phyloP scores from a whole-genome alignment of 2,113 vertebrate genomes.

The Chlorodrepanis virens region DNA sequence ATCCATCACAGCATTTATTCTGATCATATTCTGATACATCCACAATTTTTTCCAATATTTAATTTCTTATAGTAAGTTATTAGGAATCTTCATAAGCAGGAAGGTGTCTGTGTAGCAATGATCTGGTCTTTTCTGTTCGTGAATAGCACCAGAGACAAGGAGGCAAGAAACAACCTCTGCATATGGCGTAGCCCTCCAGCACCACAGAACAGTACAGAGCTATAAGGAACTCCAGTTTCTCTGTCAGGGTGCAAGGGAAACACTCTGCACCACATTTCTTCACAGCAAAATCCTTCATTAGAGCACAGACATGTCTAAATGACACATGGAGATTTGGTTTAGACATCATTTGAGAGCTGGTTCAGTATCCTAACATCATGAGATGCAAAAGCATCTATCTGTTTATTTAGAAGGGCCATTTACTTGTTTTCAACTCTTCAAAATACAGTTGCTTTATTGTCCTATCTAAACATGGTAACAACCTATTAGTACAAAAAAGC shows the following conservation, averaged over 20 bases:
- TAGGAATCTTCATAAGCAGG: neutral
- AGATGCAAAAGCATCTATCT: neutral
- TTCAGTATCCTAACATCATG: neutral
- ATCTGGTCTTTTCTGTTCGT: neutral
- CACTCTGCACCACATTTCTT: neutral
- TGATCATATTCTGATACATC: neutral
- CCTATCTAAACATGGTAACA: neutral
- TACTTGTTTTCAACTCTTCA: neutral
- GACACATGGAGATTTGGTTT: neutral
- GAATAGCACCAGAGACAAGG: neutral
- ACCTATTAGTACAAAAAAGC: neutral
- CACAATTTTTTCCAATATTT: neutral
- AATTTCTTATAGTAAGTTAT: neutral
- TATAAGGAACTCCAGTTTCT: neutral
- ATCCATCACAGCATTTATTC: neutral
- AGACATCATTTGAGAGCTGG: neutral
- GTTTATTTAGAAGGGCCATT: neutral
- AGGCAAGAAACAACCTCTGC: neutral
- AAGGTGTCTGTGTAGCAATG: neutral
- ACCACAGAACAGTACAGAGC: neutral
- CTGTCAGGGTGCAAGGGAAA: neutral
- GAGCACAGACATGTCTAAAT: neutral
- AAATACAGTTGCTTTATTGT: neutral
- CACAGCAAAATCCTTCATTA: neutral
- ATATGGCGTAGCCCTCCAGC: neutral